Evolutionary conservation across 2,888 invertebrate species (phyloP).

Genomic region (Ptychoptera albimana): DNA sequence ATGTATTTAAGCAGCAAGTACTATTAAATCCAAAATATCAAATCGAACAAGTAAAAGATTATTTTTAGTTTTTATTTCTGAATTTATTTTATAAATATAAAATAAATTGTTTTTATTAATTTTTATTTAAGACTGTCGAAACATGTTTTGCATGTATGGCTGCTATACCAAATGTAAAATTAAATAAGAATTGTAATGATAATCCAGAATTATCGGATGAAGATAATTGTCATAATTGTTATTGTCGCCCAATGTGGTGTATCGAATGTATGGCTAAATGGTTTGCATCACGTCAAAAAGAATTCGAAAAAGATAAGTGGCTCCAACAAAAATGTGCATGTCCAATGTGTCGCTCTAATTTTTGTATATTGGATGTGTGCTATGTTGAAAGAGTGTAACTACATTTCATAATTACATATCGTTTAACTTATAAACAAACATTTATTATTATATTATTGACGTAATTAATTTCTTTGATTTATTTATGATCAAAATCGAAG

Average conservation of each 20-base stretch:
- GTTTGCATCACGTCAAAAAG: slow-evolving; percentile 73
- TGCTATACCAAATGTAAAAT: slow-evolving; percentile 58
- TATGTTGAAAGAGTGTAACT: slow-evolving; percentile 18
- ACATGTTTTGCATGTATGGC: slow-evolving; percentile 84
- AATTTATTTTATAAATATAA: background rate
- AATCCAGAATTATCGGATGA: slow-evolving; percentile 24
- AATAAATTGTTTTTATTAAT: background rate
- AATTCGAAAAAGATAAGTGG: slow-evolving; percentile 56
- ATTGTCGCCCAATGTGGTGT: slow-evolving; percentile 84
- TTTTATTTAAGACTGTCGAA: slow-evolving; percentile 48
- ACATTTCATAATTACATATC: too few species aligned
- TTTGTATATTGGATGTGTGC: slow-evolving; percentile 75
- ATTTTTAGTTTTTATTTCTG: slow-evolving; percentile 1
- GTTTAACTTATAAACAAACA: too few species aligned
- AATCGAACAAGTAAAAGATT: slow-evolving; percentile 37
- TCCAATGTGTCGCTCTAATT: slow-evolving; percentile 70
- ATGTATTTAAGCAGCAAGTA: slow-evolving; percentile 63
- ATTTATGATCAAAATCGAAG: too few species aligned
- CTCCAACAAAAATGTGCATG: slow-evolving; percentile 69
- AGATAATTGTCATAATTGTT: slow-evolving; percentile 35
- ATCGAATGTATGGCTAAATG: slow-evolving; percentile 67
- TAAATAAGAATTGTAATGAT: slow-evolving; percentile 49
- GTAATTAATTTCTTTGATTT: too few species aligned
- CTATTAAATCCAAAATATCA: slow-evolving; percentile 47
- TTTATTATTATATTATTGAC: too few species aligned